Base-by-base conservation (phyloP, 2,888 invertebrate genomes). In the Dasypolia templi region DNA sequence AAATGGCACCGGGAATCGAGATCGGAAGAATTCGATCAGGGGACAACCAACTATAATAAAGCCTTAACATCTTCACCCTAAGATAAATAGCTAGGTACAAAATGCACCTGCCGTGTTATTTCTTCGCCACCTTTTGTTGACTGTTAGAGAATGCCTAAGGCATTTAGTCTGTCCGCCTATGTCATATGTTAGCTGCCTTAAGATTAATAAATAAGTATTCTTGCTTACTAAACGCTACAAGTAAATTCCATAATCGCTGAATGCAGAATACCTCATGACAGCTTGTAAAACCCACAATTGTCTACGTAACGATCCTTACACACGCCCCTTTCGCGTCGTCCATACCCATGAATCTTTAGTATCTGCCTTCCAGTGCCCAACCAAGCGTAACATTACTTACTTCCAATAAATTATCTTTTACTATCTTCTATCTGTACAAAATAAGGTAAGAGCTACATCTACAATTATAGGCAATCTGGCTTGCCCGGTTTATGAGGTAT, bases 31-130 rank as follows among this genome's bases (percentile, higher is more conserved):
- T 32, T 22, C 32, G 32, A 19, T 22, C 19, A 19, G 44, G 17
- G 44, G 46, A 46, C 46, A 7, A 46, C 19, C 46, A 7, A 22
- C 2, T 3, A 7, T 17, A 44, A 44, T 7, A 19, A 46, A 46
- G 3, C 46, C 46, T 46, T 44, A 44, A 44, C 44, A 14, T 46
- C 7, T 46, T 46, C 22, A 46, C 19, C 19, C 7, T 46, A 46
- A 19, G 19, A 19, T 46, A 46, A 4, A 44, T 11, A 56, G 19
- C 39, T 39, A 5, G 1, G 53, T 39, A 7, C 51, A 19, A 35
- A 22, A 35, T 46, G 3, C 65, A 64, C 44, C 44, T 64, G 35
- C 14, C n/a, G 14, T 26, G 44, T 44, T 46, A 64, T 68, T 64
- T 9, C 19, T 26, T 35, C 26, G 35, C 9, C 32, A 63, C 44